Percentiles rank a stretch among this genome's conserved stretches.
These are phyloP conservation scores for Ormyrus rosae DNA, from an alignment of 2,888 invertebrate species.

Conservation along the genomic window DNA sequence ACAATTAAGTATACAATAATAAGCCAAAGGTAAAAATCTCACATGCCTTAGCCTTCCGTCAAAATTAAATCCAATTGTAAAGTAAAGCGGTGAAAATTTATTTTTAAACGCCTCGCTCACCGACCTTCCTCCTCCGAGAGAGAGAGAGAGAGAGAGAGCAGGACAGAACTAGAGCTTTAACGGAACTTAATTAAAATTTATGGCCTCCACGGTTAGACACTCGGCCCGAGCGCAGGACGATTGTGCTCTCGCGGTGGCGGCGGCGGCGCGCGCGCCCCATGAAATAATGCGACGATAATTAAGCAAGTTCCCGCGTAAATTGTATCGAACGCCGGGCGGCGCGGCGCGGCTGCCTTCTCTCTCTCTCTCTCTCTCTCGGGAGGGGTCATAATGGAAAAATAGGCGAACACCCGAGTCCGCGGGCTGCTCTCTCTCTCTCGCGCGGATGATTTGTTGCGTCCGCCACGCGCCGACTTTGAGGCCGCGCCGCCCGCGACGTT, in stretches of 20 bases:
- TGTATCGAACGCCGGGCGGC: background rate
- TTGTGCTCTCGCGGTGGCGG: background rate
- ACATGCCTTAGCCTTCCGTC: too few species aligned
- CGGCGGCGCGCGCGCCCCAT: background rate
- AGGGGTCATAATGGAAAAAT: too few species aligned
- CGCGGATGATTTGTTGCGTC: too few species aligned
- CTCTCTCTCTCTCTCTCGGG: too few species aligned
- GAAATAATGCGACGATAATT: constrained; percentile 38
- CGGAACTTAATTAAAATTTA: constrained; percentile 51
- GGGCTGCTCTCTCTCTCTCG: too few species aligned
- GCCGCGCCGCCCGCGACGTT: too few species aligned
- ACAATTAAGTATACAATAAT: too few species aligned
- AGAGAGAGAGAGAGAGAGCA: background rate
- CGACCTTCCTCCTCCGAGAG: too few species aligned
- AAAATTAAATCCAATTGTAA: background rate
- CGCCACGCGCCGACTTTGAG: too few species aligned
- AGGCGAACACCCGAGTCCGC: too few species aligned
- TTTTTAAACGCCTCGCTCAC: background rate
- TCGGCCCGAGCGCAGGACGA: background rate
- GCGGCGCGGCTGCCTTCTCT: too few species aligned
- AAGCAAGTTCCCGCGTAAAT: constrained; percentile 28
- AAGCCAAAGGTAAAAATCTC: too few species aligned
- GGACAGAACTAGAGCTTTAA: background rate
- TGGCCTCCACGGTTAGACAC: constrained; percentile 27
- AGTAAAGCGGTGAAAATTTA: background rate